These are phyloP conservation scores for Andricus curvator DNA, from an alignment of 2,888 invertebrate species.

Conservation along the genomic window DNA sequence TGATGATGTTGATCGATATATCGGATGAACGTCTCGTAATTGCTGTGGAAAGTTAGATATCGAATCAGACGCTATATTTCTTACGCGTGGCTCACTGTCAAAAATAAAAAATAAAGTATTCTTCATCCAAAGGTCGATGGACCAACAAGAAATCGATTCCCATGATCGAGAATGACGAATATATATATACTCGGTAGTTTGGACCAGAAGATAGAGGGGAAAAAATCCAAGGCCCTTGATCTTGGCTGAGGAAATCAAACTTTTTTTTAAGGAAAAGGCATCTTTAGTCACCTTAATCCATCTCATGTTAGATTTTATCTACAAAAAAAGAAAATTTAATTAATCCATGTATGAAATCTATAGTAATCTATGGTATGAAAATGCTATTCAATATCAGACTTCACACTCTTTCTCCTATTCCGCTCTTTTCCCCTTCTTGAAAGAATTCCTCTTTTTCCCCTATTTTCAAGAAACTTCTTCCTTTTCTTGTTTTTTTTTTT, in stretches of 20 bases:
- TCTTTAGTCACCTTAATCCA: too few relatives aligned
- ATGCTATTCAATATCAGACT: too few relatives aligned
- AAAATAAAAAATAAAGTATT: neutral
- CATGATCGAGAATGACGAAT: slow-evolving; percentile 15
- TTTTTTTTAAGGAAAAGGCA: too few relatives aligned
- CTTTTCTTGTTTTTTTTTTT: too few relatives aligned
- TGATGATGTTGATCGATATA: slow-evolving; percentile 30
- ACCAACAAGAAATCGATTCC: neutral
- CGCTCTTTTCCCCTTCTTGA: too few relatives aligned
- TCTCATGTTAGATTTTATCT: too few relatives aligned
- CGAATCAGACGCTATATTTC: slow-evolving; percentile 10
- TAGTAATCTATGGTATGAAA: too few relatives aligned
- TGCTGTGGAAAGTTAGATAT: neutral
- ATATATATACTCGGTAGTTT: neutral
- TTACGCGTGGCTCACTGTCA: neutral
- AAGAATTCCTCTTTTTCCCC: too few relatives aligned
- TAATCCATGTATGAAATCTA: too few relatives aligned
- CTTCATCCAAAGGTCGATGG: neutral
- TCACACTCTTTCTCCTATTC: too few relatives aligned
- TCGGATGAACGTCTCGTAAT: slow-evolving; percentile 9
- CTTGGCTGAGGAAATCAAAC: neutral
- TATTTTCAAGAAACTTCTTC: too few relatives aligned
- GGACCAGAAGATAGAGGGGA: neutral
- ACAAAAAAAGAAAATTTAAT: too few relatives aligned
- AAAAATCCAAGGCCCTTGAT: neutral